A percentile compares a stretch with the other conserved stretches of the same genome.
These are phyloP conservation scores for Triplophysa siluroides DNA, from an alignment of 2,113 vertebrate species.

Conservation along the genomic window DNA sequence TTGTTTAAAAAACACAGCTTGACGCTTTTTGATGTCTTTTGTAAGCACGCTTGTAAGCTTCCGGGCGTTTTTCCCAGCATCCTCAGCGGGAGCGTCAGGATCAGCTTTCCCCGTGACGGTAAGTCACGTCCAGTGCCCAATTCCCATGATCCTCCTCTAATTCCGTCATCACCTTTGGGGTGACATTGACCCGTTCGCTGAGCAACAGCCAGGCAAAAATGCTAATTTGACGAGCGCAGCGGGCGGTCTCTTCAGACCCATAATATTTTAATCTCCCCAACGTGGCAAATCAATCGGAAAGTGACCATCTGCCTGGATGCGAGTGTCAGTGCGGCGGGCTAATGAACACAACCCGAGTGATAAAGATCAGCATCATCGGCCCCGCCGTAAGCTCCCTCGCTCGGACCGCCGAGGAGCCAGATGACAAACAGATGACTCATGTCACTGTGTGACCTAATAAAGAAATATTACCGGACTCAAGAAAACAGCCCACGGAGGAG, in stretches of 20 bases:
- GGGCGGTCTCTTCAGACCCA: slow-evolving; percentile 78
- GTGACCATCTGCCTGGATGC: slow-evolving; percentile 85
- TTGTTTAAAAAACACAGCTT: too few species aligned
- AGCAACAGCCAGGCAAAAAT: slow-evolving; percentile 71
- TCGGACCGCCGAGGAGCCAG: slow-evolving; percentile 52
- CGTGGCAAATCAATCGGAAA: slow-evolving; percentile 87
- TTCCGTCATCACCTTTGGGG: slow-evolving; percentile 78
- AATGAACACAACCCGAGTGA: slow-evolving; percentile 75
- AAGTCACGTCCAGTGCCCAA: slow-evolving; percentile 8
- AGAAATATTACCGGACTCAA: slow-evolving; percentile 35
- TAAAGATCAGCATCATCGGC: slow-evolving; percentile 69
- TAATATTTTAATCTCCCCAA: slow-evolving; percentile 85
- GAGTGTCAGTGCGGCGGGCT: slow-evolving; percentile 76
- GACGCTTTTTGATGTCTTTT: too few species aligned
- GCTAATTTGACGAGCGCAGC: slow-evolving; percentile 75
- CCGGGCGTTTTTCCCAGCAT: background rate
- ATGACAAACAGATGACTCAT: slow-evolving; percentile 54
- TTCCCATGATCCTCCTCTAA: slow-evolving; percentile 75
- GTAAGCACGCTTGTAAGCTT: background rate
- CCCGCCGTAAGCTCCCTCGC: slow-evolving; percentile 51
- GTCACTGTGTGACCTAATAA: slow-evolving; percentile 44
- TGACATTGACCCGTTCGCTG: slow-evolving; percentile 76
- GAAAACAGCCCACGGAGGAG: slow-evolving; percentile 26
- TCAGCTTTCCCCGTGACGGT: slow-evolving; percentile 16
- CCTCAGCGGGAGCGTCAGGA: slow-evolving; percentile 1